phyloP scores from a whole-genome alignment of 2,888 invertebrate species.

The Thymelicus lineola region DNA sequence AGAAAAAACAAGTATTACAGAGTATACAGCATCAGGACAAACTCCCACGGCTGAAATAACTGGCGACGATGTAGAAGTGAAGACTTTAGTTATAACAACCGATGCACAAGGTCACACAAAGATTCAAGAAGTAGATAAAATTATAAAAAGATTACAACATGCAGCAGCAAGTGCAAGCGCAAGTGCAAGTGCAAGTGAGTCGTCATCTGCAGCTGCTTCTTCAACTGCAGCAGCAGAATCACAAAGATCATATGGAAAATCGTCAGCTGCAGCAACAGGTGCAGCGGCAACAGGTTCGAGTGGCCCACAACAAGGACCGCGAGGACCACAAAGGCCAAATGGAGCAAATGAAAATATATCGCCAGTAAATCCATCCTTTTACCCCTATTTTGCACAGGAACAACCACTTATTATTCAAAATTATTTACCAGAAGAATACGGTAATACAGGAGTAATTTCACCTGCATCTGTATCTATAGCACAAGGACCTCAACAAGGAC shows the following conservation, averaged over 20 bases:
- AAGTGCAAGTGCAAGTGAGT: constrained; percentile 8
- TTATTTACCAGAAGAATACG: no score
- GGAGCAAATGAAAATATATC: no score
- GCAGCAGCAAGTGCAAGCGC: constrained; percentile 24
- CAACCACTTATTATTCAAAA: no score
- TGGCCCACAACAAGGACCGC: no score
- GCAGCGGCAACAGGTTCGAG: no score
- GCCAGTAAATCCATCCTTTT: no score
- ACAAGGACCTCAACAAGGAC: no score
- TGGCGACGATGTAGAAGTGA: constrained; percentile 51
- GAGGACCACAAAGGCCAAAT: neutral
- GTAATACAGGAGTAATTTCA: neutral
- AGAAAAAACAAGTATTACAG: constrained; percentile 46
- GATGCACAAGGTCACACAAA: constrained; percentile 58
- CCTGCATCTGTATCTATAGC: neutral
- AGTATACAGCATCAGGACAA: constrained; percentile 46
- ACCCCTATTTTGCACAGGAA: no score
- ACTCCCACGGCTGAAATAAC: constrained; percentile 36
- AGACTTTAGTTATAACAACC: constrained; percentile 51
- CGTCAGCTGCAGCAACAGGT: neutral
- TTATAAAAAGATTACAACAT: constrained; percentile 51
- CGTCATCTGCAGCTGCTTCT: neutral
- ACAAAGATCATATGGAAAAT: constrained; percentile 2
- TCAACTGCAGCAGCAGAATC: constrained; percentile 1
- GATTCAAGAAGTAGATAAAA: constrained; percentile 62